Evolutionary conservation across 2,797 vertebrate genomes (phyloP), one percentile per base, ranked within the genome.

Genomic region (Mionectes olivaceus): DNA sequence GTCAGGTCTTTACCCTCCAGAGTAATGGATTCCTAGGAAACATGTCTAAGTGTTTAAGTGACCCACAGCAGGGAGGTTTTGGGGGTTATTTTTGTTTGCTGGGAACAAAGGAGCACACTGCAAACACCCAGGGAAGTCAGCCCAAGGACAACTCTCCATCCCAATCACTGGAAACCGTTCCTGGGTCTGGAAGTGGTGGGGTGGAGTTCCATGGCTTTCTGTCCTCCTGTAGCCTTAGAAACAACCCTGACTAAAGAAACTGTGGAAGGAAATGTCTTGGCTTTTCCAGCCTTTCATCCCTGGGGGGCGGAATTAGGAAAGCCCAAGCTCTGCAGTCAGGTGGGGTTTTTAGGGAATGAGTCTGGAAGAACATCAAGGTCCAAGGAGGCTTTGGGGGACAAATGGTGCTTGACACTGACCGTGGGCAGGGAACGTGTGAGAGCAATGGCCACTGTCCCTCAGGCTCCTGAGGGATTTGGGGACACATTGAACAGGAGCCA

Each of bases 341-440:
- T 23, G 35, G 32, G 17, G 19, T 32, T 22, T 61, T 19, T n/a
- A 15, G 9, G 23, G 21, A 43, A 68, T 4, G 6, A 2, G 0
- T 14, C 24, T 2, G 1, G 23, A 59, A 17, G 5, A 27, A 9
- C 0, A 0, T n/a, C 32, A 12, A 25, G 7, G 1, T 2, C 41
- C 9, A 22, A 57, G 50, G 33, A 73, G 19, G 12, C 7, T 82
- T 71, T 76, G 32, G 7, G 23, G 28, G 24, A 24, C 3, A 21
- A 49, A 27, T 13, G 15, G 17, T n/a, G 10, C 28, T 28, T 73
- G 49, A 49, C 71, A 43, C 28, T 22, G 19, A 32, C 16, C 24
- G 24, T 53, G 33, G 28, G 33, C 23, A 61, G 32, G 33, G 13
- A 80, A 5, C 18, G 12, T 32, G 10, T 37, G 39, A 44, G 28